Conservation (phyloP, 2,797 vertebrate species). For the Phataginus tricuspis region DNA sequence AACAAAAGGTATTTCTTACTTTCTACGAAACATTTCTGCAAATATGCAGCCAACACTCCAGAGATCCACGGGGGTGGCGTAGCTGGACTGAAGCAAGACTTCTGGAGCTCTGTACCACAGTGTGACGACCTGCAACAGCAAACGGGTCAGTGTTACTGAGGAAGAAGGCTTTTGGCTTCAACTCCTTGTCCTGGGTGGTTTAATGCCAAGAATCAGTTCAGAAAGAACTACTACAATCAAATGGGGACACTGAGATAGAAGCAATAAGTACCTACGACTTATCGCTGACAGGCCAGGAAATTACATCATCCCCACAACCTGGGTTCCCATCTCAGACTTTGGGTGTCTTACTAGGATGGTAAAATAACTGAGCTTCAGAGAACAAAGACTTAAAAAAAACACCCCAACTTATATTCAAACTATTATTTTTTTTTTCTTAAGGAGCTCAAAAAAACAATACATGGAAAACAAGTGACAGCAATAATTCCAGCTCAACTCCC, state of each 20-base stretch:
- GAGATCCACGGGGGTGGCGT: constrained; percentile 95
- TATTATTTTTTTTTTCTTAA: neutral
- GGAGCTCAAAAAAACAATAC: neutral
- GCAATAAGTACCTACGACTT: neutral
- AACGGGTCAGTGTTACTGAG: constrained; percentile 39
- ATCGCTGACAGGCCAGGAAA: neutral
- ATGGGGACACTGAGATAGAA: neutral
- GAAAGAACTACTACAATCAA: neutral
- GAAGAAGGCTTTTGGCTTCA: neutral
- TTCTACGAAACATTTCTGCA: constrained; percentile 95
- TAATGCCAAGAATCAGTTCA: neutral
- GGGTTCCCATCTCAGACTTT: neutral
- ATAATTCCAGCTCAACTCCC: neutral
- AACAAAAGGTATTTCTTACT: constrained; percentile 86
- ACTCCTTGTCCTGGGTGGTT: neutral
- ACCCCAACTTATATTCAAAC: neutral
- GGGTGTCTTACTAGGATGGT: neutral
- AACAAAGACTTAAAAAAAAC: neutral
- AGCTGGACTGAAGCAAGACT: constrained; percentile 95
- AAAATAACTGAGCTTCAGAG: constrained; percentile 31
- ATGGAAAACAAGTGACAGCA: neutral
- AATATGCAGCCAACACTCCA: constrained; percentile 97
- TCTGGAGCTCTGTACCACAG: constrained; percentile 95
- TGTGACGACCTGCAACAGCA: constrained; percentile 92
- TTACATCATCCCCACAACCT: neutral